A percentile compares a stretch with the other conserved stretches of the same genome.
Evolutionary conservation across 2,113 vertebrate species (phyloP).

Genomic region (Campylomormyrus numenius): DNA sequence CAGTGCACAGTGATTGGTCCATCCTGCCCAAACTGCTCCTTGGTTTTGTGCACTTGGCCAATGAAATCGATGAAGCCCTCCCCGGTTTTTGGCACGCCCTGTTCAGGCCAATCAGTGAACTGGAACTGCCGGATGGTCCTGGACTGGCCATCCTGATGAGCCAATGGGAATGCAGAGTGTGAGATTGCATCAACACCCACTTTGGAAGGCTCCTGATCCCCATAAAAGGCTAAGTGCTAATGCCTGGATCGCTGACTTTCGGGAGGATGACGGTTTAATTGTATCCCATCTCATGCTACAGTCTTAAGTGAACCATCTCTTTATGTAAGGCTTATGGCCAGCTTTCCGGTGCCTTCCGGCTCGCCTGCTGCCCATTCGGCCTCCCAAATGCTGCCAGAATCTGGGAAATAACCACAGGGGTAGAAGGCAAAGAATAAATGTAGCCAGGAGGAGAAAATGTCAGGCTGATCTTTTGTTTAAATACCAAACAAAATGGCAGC

Average conservation of each 20-base stretch:
- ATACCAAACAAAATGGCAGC: neutral
- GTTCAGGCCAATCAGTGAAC: conserved; percentile 97
- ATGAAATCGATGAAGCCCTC: conserved; percentile 98
- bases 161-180: neutral
- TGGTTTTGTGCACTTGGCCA: conserved; percentile 96
- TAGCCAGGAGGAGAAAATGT: neutral
- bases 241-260: neutral
- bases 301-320: neutral
- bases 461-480: neutral
- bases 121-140: conserved; percentile 97
- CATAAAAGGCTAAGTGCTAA: neutral
- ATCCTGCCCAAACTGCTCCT: conserved; percentile 96
- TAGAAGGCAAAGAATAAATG: neutral
- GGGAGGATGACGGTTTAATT: no score
- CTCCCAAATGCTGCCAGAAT: neutral
- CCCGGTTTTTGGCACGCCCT: conserved; percentile 90
- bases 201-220: neutral
- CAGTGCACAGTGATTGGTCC: conserved; percentile 96
- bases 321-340: neutral
- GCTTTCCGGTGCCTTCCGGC: neutral
- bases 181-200: neutral
- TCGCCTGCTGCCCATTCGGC: neutral
- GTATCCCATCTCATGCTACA: neutral
- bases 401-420: neutral
- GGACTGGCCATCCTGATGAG: conserved; percentile 83